Evolutionary conservation across 2,888 invertebrate species (phyloP).

Genomic region (Baronia brevicornis): DNA sequence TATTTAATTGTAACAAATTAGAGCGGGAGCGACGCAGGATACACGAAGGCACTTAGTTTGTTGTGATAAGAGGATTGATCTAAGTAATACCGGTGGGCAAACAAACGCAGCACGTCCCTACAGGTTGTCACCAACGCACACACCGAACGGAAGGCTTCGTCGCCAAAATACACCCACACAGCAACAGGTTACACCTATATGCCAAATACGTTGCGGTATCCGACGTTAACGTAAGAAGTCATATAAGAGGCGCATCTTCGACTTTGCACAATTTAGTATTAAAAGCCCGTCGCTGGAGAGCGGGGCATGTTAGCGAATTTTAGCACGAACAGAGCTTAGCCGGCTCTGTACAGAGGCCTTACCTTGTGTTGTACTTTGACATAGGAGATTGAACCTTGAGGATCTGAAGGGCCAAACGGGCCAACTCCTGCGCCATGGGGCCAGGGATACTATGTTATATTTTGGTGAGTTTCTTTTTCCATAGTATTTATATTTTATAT

Average conservation of each 20-base stretch:
- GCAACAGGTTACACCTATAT: constrained; percentile 40
- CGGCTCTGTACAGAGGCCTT: constrained; percentile 35
- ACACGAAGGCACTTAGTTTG: too few relatives aligned
- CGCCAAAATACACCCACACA: constrained; percentile 59
- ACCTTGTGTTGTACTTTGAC: constrained; percentile 35
- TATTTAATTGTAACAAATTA: too few relatives aligned
- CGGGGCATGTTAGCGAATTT: constrained; percentile 65
- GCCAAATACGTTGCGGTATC: constrained; percentile 72
- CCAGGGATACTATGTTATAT: constrained; percentile 55
- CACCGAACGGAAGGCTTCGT: constrained; percentile 37
- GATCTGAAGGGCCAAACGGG: constrained; percentile 41
- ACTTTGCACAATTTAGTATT: constrained; percentile 72
- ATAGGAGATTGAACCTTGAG: constrained; percentile 29
- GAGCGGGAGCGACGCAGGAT: too few relatives aligned
- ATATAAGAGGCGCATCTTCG: constrained; percentile 74
- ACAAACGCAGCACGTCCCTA: constrained; percentile 25
- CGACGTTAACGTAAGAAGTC: constrained; percentile 70
- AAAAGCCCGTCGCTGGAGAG: constrained; percentile 62
- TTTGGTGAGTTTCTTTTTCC: constrained; percentile 48
- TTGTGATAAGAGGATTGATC: constrained; percentile 41
- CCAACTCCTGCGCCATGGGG: constrained; percentile 63
- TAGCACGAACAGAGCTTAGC: constrained; percentile 43
- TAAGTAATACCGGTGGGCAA: too few relatives aligned
- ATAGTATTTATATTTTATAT: constrained; percentile 2
- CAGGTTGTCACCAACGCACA: constrained; percentile 36